Conservation (phyloP, 2,797 vertebrate species). For the Rhinichthys osculus region DNA sequence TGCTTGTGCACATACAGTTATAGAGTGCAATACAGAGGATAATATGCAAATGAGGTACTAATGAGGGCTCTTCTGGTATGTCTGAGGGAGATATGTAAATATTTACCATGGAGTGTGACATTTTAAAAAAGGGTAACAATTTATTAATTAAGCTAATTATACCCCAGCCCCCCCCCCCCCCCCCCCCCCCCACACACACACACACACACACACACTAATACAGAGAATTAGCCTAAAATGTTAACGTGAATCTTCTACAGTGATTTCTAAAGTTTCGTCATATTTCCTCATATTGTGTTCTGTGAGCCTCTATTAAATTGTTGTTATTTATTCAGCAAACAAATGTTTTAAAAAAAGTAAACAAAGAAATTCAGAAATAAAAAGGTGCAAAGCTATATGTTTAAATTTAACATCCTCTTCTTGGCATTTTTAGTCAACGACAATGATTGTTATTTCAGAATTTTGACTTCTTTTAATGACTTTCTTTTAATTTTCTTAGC, state of each 20-base stretch:
- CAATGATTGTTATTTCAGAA: neutral
- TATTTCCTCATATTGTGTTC: neutral
- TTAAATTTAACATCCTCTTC: neutral
- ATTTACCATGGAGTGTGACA: constrained; percentile 22
- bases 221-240: neutral
- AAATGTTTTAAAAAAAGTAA: neutral
- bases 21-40: neutral
- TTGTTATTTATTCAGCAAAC: neutral
- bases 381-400: neutral
- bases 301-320: neutral
- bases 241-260: neutral
- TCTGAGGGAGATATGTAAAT: constrained; percentile 23
- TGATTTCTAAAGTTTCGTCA: neutral
- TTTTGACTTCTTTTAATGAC: neutral
- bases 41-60: constrained; percentile 32
- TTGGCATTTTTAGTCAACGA: neutral
- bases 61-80: constrained; percentile 34
- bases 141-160: constrained; percentile 3
- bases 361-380: neutral
- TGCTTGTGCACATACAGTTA: neutral
- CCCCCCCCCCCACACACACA: too few relatives aligned
- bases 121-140: constrained; percentile 19
- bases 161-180: too few relatives aligned
- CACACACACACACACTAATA: neutral
- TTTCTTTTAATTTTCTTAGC: neutral